Base-by-base conservation (phyloP, 53 echinoderm and acorn worm genomes). In the Hippasteria phrygiana region DNA sequence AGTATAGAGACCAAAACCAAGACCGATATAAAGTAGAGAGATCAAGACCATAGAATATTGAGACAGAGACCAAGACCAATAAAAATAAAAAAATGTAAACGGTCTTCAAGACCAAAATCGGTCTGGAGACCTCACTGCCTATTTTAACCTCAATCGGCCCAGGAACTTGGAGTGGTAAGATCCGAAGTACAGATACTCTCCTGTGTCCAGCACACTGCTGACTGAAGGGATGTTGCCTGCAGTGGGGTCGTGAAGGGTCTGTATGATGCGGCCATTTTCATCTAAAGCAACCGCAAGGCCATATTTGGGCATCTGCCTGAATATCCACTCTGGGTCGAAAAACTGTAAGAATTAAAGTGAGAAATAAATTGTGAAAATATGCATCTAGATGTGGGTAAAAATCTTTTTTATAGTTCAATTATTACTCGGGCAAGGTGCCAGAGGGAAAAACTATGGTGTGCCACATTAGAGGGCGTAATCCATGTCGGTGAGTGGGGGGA, bases 121-220 rank as follows among this genome's bases (percentile, higher is more conserved):
- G n/a, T n/a, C n/a, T n/a, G n/a, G n/a, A n/a, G n/a, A n/a, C n/a
- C n/a, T n/a, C n/a, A n/a, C n/a, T n/a, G 2, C 18, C 26, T 59
- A 59, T 9, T 59, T 59, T 18, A 59, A 5, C 1, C 53, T 54
- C 26, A 91, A 36, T 55, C 77, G 43, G 18, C 78, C 92, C 6
- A 95, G 74, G 42, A 91, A 91, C 8, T 89, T 74, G 32, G 91
- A 48, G 45, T 88, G 55, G 54, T 93, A 95, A 1, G 95, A 95
- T 55, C 93, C 95, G 3, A 95, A 55, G 67, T 93, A 93, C 8
- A 95, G 82, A 22, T 83, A 45, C 12, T 55, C 66, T 28, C 91
- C 93, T 2, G 89, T 90, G 55, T 95, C 95, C 3, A 93, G 62
- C 1, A 95, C 95, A 26, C 87, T 90, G 71, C 95, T 95, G 55